Percentiles rank a stretch among this genome's conserved stretches.
These are phyloP conservation scores for Enteromius radiatus DNA, from an alignment of 2,797 vertebrate species.

Conservation along the genomic window DNA sequence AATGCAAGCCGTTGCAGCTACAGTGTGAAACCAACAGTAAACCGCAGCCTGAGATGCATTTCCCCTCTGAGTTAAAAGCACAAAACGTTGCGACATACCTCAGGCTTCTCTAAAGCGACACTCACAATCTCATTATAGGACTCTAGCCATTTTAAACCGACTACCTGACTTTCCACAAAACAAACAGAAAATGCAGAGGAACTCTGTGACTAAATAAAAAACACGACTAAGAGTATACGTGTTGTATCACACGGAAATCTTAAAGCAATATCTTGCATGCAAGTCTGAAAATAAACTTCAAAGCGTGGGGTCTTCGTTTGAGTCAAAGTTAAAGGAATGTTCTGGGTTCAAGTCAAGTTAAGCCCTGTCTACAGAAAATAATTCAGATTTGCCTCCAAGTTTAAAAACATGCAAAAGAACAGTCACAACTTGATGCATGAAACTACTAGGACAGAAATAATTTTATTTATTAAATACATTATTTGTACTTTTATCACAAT, in stretches of 20 bases:
- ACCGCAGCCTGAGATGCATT: constrained; percentile 74
- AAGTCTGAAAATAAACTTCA: constrained; percentile 3
- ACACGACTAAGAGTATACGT: neutral
- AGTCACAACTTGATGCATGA: neutral
- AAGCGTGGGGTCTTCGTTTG: neutral
- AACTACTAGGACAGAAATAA: neutral
- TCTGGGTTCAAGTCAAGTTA: constrained; percentile 23
- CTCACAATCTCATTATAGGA: constrained; percentile 40
- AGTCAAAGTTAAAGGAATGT: constrained; percentile 5
- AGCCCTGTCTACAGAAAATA: neutral
- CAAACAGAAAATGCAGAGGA: constrained; percentile 12
- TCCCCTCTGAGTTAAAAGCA: constrained; percentile 62
- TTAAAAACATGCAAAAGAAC: neutral
- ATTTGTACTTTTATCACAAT: neutral
- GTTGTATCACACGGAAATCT: constrained; percentile 8
- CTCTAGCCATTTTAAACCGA: constrained; percentile 28
- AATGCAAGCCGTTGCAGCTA: constrained; percentile 63
- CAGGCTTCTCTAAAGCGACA: constrained; percentile 60
- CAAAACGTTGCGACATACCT: constrained; percentile 61
- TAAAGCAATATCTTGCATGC: constrained; percentile 18
- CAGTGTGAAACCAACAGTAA: constrained; percentile 66
- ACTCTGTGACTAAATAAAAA: constrained; percentile 14
- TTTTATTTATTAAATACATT: neutral
- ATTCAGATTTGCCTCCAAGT: neutral
- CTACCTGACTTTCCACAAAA: constrained; percentile 32